phyloP scores from a whole-genome alignment of 2,113 vertebrate species.

The Plecturocebus donacophilus region DNA sequence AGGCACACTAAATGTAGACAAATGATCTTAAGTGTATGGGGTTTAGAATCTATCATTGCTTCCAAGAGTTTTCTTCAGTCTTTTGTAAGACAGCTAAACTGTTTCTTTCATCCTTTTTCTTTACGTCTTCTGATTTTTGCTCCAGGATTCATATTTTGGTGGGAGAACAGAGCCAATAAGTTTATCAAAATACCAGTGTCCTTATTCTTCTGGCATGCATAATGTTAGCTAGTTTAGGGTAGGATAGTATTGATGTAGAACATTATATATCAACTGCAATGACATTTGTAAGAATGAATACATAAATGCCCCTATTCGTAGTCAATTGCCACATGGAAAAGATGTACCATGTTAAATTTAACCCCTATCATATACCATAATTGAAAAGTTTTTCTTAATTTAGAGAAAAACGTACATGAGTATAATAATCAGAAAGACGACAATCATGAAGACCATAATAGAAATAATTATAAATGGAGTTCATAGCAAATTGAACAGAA shows the following conservation, averaged over 20 bases:
- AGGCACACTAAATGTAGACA: constrained; percentile 59
- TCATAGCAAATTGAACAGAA: neutral
- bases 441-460: neutral
- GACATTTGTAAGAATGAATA: neutral
- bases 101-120: neutral
- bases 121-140: neutral
- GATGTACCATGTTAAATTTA: neutral
- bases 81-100: neutral
- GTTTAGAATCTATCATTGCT: constrained; percentile 39
- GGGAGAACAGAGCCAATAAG: neutral
- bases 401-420: neutral
- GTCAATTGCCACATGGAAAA: neutral
- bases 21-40: constrained; percentile 43
- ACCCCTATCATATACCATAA: neutral
- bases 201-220: neutral
- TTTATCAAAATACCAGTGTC: neutral
- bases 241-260: neutral
- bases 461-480: neutral
- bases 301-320: neutral
- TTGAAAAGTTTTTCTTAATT: neutral
- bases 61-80: neutral
- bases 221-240: neutral
- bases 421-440: neutral
- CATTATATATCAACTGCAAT: neutral
- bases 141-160: neutral